Evolutionary conservation across 2,113 vertebrate species (phyloP).

Genomic region (Tetraodon nigroviridis): DNA sequence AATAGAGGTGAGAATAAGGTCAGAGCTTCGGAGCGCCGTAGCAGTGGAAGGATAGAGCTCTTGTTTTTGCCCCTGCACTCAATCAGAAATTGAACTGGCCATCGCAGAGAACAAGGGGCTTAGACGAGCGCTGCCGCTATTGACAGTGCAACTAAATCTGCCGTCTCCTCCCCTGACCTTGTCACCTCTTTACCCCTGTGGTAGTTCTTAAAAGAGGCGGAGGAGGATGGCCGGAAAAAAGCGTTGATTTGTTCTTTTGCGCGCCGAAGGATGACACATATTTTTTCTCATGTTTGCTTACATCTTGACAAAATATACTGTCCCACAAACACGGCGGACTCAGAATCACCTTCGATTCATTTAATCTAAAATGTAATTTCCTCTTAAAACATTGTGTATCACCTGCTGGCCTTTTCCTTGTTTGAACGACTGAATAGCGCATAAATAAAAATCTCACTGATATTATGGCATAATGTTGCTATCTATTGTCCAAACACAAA

Average conservation of each 20-base stretch:
- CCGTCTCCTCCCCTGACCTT: slow-evolving; percentile 24
- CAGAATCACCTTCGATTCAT: background rate
- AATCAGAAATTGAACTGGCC: slow-evolving; percentile 58
- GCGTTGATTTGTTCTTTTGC: slow-evolving; percentile 27
- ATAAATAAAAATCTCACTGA: no score
- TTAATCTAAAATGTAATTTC: background rate
- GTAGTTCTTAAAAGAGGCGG: slow-evolving; percentile 32
- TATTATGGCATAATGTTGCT: no score
- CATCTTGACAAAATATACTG: background rate
- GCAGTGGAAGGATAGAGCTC: slow-evolving; percentile 56
- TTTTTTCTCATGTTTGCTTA: no score
- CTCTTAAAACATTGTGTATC: no score
- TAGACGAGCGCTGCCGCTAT: slow-evolving; percentile 43
- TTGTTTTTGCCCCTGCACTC: slow-evolving; percentile 57
- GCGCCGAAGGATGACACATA: background rate
- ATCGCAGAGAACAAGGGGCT: slow-evolving; percentile 34
- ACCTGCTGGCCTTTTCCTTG: no score
- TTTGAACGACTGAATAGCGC: no score
- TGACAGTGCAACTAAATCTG: slow-evolving; percentile 51
- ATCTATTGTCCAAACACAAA: no score
- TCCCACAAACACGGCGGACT: background rate
- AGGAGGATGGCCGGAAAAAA: slow-evolving; percentile 13
- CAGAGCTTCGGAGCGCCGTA: slow-evolving; percentile 48
- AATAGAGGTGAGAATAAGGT: slow-evolving; percentile 69
- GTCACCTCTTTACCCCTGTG: slow-evolving; percentile 23